These are phyloP conservation scores for Neomicropteryx cornuta DNA, from an alignment of 1,140 invertebrate species.

Conservation along the genomic window DNA sequence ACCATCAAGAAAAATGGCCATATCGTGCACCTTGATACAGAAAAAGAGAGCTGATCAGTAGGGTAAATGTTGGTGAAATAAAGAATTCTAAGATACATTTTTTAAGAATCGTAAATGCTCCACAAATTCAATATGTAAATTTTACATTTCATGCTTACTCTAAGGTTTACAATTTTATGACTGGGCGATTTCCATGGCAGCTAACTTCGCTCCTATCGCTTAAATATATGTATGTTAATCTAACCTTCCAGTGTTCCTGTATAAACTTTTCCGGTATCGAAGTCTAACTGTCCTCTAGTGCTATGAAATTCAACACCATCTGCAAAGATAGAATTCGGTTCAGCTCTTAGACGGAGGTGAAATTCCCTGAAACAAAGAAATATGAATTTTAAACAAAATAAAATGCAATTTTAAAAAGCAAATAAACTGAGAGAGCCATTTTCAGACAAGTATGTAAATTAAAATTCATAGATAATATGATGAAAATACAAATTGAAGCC, in stretches of 20 bases:
- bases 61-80: too few species aligned
- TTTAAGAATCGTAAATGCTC: not conserved
- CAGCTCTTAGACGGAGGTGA: slow-evolving; percentile 60
- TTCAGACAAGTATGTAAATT: too few species aligned
- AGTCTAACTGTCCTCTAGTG: slow-evolving; percentile 55
- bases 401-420: too few species aligned
- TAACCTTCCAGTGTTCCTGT: slow-evolving; percentile 68
- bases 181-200: not conserved
- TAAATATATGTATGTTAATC: too few species aligned
- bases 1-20: too few species aligned
- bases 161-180: not conserved
- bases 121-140: not conserved
- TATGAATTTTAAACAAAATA: too few species aligned
- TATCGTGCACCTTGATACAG: too few species aligned
- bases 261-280: slow-evolving; percentile 65
- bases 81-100: not conserved
- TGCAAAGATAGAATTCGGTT: slow-evolving; percentile 60
- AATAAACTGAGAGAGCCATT: too few species aligned
- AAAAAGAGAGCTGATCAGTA: too few species aligned
- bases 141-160: not conserved
- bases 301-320: slow-evolving; percentile 71
- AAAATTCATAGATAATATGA: too few species aligned
- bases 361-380: slow-evolving; percentile 55
- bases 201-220: not conserved
- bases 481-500: too few species aligned